Percentiles rank a stretch among this genome's conserved stretches.
Evolutionary conservation across 2,113 vertebrate genomes (phyloP).

Genomic region (Pitta sordida): DNA sequence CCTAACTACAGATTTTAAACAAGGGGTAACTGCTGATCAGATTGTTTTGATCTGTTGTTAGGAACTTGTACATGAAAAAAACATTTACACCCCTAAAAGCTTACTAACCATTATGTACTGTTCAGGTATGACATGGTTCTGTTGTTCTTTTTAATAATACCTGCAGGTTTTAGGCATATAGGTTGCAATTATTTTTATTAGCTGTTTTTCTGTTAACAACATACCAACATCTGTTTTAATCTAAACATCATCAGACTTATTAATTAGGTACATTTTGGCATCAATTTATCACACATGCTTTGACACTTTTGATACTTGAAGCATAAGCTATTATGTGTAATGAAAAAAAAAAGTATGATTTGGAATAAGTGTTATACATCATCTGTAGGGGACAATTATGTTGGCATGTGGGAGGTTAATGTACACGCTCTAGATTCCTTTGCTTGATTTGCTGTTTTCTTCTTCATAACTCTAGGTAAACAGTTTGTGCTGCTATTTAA

Average conservation of each 20-base stretch:
- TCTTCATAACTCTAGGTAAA: conserved; percentile 76
- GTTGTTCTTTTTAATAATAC: conserved; percentile 47
- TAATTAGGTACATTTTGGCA: conserved; percentile 69
- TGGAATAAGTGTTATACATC: conserved; percentile 64
- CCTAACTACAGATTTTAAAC: neutral
- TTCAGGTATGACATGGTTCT: neutral
- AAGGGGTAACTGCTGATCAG: neutral
- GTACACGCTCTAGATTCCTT: conserved; percentile 67
- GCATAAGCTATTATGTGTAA: conserved; percentile 58
- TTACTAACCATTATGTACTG: neutral
- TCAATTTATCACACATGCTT: conserved; percentile 65
- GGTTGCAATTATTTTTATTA: conserved; percentile 67
- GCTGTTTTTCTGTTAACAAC: conserved; percentile 46
- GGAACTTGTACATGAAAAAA: neutral
- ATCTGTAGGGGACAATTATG: conserved; percentile 68
- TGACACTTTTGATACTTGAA: conserved; percentile 62
- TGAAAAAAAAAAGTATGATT: conserved; percentile 64
- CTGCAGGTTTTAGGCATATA: conserved; percentile 21
- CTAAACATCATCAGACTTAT: conserved; percentile 65
- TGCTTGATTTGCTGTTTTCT: conserved; percentile 77
- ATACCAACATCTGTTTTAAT: conserved; percentile 64
- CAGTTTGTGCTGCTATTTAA: conserved; percentile 79
- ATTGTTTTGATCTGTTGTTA: conserved; percentile 2
- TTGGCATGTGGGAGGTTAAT: conserved; percentile 74
- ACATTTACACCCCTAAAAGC: neutral